A percentile compares a stretch with the other conserved stretches of the same genome.
phyloP scores from a whole-genome alignment of 2,797 vertebrate genomes.

The Astyanax mexicanus region DNA sequence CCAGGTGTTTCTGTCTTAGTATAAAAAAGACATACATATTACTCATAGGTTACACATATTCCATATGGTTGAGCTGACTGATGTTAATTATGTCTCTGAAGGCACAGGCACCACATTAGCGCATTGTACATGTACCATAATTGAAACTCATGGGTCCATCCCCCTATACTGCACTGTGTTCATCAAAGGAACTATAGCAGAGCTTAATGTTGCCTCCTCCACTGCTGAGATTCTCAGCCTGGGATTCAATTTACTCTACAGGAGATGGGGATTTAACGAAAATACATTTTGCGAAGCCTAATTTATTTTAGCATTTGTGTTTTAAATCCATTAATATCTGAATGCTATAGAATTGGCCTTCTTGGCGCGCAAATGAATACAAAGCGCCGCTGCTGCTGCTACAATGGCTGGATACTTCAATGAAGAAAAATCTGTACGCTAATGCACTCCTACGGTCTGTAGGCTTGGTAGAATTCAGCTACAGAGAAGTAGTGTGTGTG shows the following conservation, averaged over 20 bases:
- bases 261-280: constrained; percentile 58
- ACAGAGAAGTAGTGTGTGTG: not conserved
- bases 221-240: constrained; percentile 57
- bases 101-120: constrained; percentile 29
- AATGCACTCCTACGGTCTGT: not conserved
- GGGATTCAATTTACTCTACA: constrained; percentile 61
- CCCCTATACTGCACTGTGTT: constrained; percentile 38
- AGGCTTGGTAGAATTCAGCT: not conserved
- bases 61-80: not conserved
- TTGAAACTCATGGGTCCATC: constrained; percentile 46
- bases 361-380: constrained; percentile 36
- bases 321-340: constrained; percentile 66
- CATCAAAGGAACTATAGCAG: constrained; percentile 60
- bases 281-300: constrained; percentile 58
- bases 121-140: constrained; percentile 32
- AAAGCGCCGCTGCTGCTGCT: constrained; percentile 10
- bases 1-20: not conserved
- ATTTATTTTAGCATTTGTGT: constrained; percentile 62
- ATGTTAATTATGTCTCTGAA: constrained; percentile 32
- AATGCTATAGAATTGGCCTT: constrained; percentile 53
- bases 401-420: not conserved
- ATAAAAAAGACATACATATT: no score
- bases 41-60: not conserved
- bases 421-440: constrained; percentile 29
- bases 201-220: constrained; percentile 64